phyloP scores from a whole-genome alignment of 2,888 invertebrate species.

The Hipparchia semele region DNA sequence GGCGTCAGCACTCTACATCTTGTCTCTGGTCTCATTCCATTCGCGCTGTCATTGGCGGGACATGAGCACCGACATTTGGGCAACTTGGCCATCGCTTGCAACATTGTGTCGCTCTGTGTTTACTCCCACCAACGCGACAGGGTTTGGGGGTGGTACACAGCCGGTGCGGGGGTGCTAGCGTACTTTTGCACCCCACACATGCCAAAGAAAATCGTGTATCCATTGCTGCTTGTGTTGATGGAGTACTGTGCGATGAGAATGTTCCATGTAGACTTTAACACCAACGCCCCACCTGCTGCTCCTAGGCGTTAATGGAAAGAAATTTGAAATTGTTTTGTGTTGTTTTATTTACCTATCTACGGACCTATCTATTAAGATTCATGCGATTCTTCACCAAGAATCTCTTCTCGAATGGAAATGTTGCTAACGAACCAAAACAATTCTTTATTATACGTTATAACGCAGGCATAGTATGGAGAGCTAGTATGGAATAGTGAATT shows the following conservation, averaged over 20 bases:
- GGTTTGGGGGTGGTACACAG: slow-evolving; percentile 68
- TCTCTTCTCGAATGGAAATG: no score
- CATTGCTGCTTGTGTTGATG: slow-evolving; percentile 60
- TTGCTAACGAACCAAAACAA: no score
- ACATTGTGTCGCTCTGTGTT: slow-evolving; percentile 59
- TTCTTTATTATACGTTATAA: no score
- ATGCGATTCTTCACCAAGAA: no score
- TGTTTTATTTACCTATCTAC: background rate
- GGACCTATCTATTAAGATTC: no score
- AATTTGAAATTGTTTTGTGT: background rate
- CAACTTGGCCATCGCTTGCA: slow-evolving; percentile 59
- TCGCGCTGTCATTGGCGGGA: slow-evolving; percentile 57
- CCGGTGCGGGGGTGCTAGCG: slow-evolving; percentile 58
- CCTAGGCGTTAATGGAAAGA: slow-evolving; percentile 1
- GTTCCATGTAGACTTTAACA: slow-evolving; percentile 44
- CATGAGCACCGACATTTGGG: slow-evolving; percentile 59
- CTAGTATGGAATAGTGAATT: no score
- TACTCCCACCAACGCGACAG: slow-evolving; percentile 54
- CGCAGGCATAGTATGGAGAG: no score
- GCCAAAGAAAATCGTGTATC: slow-evolving; percentile 57
- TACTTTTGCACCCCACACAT: slow-evolving; percentile 56
- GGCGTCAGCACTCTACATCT: slow-evolving; percentile 56
- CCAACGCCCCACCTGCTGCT: background rate
- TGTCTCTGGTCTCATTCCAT: slow-evolving; percentile 65
- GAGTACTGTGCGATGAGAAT: slow-evolving; percentile 66